Evolutionary conservation across 2,888 invertebrate species (phyloP).

Genomic region (Acronicta alni): DNA sequence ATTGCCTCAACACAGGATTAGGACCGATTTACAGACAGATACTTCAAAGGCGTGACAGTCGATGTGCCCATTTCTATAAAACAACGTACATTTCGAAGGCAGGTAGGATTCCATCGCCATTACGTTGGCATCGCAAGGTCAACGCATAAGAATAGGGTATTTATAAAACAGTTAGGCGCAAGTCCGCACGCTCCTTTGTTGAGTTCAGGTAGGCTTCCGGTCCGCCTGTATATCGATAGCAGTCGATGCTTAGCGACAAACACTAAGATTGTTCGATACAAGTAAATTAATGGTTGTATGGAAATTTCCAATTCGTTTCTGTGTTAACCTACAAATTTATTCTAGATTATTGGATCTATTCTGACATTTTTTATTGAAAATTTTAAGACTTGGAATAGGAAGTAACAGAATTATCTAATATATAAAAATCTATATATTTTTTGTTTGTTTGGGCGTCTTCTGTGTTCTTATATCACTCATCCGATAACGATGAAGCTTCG

Average conservation of each 20-base stretch:
- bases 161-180: conserved; percentile 55
- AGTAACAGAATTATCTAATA: too few relatives aligned
- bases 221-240: conserved; percentile 26
- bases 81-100: conserved; percentile 22
- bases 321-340: conserved; percentile 2
- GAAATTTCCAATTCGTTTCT: conserved; percentile 19
- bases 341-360: neutral
- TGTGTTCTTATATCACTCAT: too few relatives aligned
- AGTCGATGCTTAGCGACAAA: conserved; percentile 31
- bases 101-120: conserved; percentile 37
- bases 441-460: too few relatives aligned
- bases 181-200: conserved; percentile 50
- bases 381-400: too few relatives aligned
- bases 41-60: neutral
- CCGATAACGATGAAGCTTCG: too few relatives aligned
- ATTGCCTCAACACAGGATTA: neutral
- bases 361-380: too few relatives aligned
- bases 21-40: neutral
- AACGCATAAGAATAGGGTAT: conserved; percentile 53
- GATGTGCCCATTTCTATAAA: conserved; percentile 9
- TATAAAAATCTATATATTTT: too few relatives aligned
- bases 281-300: conserved; percentile 29
- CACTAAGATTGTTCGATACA: conserved; percentile 22
- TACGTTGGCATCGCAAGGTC: conserved; percentile 49
- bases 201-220: conserved; percentile 59